Percentiles rank a stretch among this genome's conserved stretches.
Evolutionary conservation across 2,113 vertebrate genomes (phyloP).

Genomic region (Prionailurus viverrinus): DNA sequence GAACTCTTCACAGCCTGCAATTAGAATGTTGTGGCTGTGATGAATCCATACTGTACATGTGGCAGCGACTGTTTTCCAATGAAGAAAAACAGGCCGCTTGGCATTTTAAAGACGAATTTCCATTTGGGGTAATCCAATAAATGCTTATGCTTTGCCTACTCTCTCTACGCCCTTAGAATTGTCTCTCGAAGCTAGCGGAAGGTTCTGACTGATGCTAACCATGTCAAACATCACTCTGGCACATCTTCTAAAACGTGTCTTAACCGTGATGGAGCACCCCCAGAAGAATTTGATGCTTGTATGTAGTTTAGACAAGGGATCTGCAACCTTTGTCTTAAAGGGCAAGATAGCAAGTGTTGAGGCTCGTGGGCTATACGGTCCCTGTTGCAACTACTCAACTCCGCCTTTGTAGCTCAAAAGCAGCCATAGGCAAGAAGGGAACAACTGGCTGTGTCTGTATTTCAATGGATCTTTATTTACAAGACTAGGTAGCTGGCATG

Average conservation of each 20-base stretch:
- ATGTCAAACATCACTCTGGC: not conserved
- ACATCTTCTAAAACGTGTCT: conserved; percentile 40
- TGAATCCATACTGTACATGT: conserved; percentile 69
- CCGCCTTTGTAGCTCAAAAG: not conserved
- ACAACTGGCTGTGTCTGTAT: not conserved
- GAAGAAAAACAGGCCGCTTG: conserved; percentile 68
- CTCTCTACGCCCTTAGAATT: not conserved
- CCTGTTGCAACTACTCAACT: not conserved
- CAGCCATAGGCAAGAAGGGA: not conserved
- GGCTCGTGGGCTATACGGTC: rapidly evolving
- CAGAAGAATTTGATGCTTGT: conserved; percentile 5
- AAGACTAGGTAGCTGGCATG: not conserved
- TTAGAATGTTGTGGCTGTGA: conserved; percentile 75
- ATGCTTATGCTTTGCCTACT: not conserved
- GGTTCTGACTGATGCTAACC: conserved; percentile 35
- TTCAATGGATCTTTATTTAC: conserved; percentile 19
- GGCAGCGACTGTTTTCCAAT: conserved; percentile 63
- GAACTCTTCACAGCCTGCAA: conserved; percentile 78
- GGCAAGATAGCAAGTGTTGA: not conserved
- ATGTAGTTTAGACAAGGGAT: not conserved
- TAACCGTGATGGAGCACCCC: not conserved
- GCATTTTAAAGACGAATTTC: conserved; percentile 77
- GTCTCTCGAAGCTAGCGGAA: not conserved
- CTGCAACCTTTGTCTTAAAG: not conserved
- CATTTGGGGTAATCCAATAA: conserved; percentile 68